These are phyloP conservation scores for Patiria miniata DNA, from an alignment of 35 echinoderm and acorn worm species.

Conservation along the genomic window DNA sequence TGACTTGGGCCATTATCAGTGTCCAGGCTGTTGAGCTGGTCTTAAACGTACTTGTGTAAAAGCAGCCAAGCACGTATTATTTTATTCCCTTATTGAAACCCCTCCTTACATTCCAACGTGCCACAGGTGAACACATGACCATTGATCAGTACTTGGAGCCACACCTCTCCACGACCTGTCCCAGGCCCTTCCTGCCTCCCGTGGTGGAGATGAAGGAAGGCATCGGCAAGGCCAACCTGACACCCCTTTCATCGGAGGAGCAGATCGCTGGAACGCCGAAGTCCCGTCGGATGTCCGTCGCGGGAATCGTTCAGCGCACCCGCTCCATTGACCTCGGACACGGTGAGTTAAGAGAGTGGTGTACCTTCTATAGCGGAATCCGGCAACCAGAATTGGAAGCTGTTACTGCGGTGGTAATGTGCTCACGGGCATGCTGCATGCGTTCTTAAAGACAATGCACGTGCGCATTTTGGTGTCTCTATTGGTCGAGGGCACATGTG, in stretches of 20 bases:
- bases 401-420: background rate
- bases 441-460: too few relatives aligned
- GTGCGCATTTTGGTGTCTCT: too few relatives aligned
- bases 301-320: background rate
- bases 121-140: background rate
- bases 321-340: background rate
- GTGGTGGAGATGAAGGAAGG: background rate
- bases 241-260: background rate
- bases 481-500: too few relatives aligned
- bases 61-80: too few relatives aligned
- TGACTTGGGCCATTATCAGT: too few relatives aligned
- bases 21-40: too few relatives aligned
- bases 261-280: background rate
- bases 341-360: background rate
- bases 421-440: too few relatives aligned
- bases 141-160: conserved; percentile 34
- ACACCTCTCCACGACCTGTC: background rate
- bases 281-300: background rate
- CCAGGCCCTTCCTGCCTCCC: conserved; percentile 41
- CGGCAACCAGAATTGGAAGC: too few relatives aligned
- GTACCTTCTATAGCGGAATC: too few relatives aligned
- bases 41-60: too few relatives aligned
- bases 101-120: too few relatives aligned
- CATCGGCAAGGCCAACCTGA: background rate
- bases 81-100: too few relatives aligned